Evolutionary conservation across 2,797 vertebrate species (phyloP), one percentile per base, ranked within the genome.

Genomic region (Calcarius lapponicus): DNA sequence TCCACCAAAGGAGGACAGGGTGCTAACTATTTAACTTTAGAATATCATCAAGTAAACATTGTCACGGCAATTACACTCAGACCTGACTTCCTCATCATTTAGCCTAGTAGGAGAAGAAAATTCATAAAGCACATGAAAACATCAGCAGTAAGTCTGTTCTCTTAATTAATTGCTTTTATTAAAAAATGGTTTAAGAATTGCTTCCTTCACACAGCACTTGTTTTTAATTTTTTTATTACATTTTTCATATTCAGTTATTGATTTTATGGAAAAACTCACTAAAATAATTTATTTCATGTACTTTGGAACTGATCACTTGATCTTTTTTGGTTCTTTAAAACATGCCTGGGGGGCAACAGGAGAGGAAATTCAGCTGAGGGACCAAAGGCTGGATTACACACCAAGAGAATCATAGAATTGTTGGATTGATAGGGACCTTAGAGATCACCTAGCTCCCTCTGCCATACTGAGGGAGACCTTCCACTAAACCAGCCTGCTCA

Each of bases 261-360:
- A 50, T 40, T 45, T 88, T 86, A 62, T 31, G 58, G 11, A 6
- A 84, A 81, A 88, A 24, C n/a, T 54, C 17, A 31, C 48, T 58
- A 29, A 81, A 92, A 61, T 57, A 51, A 51, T 21, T 40, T 81
- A 54, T 78, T 79, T 62, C 36, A 20, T 50, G 32, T 45, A 75
- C 18, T 66, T 84, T 47, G 26, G 47, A 84, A 13, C 9, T 51
- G 8, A 69, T 53, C 13, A 34, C n/a, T 65, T 92, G 26, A 14
- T 43, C 29, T 70, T 72, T 88, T 32, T 48, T 67, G 1, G 2
- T 60, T 93, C 48, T 79, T 75, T 82, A 82, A 84, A 86, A 65
- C 21, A 47, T 0, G 1, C 8, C 19, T 64, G 16, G 6, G 8
- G 6, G 5, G 14, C 31, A 45, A 73, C 18, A 29, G 8, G 13